Conservation (phyloP, 2,797 vertebrate species). For the Microctenopoma steveboyesi region DNA sequence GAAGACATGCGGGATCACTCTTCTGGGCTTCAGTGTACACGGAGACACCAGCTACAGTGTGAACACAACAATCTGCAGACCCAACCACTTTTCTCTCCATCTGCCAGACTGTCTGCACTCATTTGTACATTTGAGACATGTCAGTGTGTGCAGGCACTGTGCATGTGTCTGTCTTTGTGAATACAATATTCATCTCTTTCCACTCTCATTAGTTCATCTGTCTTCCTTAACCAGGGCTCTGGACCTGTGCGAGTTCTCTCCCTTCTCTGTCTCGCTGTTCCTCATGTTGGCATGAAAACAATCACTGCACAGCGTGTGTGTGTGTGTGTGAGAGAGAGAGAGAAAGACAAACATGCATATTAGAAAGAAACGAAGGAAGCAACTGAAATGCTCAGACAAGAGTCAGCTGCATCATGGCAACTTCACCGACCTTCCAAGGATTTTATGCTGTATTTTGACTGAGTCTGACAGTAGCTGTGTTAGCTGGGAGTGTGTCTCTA, state of each 20-base stretch:
- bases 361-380: conserved; percentile 19
- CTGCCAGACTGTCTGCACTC: conserved; percentile 33
- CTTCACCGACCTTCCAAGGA: conserved; percentile 16
- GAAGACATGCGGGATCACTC: conserved; percentile 30
- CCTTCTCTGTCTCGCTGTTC: conserved; percentile 27
- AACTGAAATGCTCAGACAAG: conserved; percentile 21
- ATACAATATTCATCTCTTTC: conserved; percentile 30
- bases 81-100: conserved; percentile 25
- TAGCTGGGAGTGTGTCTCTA: conserved; percentile 38
- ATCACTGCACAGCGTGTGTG: conserved; percentile 34
- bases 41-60: conserved; percentile 12
- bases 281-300: conserved; percentile 56
- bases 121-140: conserved; percentile 28
- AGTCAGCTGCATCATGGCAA: conserved; percentile 14
- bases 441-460: conserved; percentile 22
- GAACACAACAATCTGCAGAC: conserved; percentile 32
- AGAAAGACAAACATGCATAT: conserved; percentile 35
- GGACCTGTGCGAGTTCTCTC: conserved; percentile 25
- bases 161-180: conserved; percentile 26
- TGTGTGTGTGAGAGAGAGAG: not conserved
- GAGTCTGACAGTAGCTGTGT: conserved; percentile 42
- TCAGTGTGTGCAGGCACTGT: conserved; percentile 22
- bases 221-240: conserved; percentile 5
- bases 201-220: conserved; percentile 22
- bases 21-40: conserved; percentile 37